Evolutionary conservation across 1,140 invertebrate species (phyloP).

Genomic region (Danaus melanippus): DNA sequence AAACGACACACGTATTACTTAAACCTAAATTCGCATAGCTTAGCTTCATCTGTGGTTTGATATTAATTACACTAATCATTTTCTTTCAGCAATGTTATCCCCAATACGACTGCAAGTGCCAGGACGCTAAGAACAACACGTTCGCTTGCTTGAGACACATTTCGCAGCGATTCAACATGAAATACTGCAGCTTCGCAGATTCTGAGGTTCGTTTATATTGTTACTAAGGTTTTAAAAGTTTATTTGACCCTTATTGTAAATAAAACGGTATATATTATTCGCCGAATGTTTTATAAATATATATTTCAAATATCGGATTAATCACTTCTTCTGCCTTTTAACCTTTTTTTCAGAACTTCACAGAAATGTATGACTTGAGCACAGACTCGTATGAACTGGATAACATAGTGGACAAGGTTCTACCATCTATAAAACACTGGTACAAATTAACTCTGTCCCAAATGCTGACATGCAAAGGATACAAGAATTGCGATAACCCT

Average conservation of each 20-base stretch:
- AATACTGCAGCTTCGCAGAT: slow-evolving; percentile 86
- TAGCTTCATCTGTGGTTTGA: too few relatives aligned
- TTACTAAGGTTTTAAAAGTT: too few relatives aligned
- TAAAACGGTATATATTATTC: too few relatives aligned
- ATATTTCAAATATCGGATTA: too few relatives aligned
- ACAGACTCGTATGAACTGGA: slow-evolving; percentile 79
- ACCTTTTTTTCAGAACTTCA: slow-evolving; percentile 73
- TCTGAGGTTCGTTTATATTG: slow-evolving; percentile 70
- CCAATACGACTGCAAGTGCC: slow-evolving; percentile 83
- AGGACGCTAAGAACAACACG: slow-evolving; percentile 88
- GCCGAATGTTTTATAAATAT: too few relatives aligned
- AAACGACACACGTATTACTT: too few relatives aligned
- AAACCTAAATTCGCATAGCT: too few relatives aligned
- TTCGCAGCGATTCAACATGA: slow-evolving; percentile 71
- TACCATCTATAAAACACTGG: slow-evolving; percentile 57
- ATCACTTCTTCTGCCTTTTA: too few relatives aligned
- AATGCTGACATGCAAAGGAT: slow-evolving; percentile 57
- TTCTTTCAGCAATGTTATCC: slow-evolving; percentile 75
- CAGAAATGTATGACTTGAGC: slow-evolving; percentile 80
- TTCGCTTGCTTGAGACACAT: slow-evolving; percentile 82
- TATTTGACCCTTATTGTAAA: too few relatives aligned
- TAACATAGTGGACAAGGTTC: slow-evolving; percentile 74
- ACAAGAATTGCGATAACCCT: slow-evolving; percentile 38
- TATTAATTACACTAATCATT: neutral
- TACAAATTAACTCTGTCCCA: slow-evolving; percentile 60